phyloP scores from a whole-genome alignment of 2,888 invertebrate genomes.

The Brenthis hecate region DNA sequence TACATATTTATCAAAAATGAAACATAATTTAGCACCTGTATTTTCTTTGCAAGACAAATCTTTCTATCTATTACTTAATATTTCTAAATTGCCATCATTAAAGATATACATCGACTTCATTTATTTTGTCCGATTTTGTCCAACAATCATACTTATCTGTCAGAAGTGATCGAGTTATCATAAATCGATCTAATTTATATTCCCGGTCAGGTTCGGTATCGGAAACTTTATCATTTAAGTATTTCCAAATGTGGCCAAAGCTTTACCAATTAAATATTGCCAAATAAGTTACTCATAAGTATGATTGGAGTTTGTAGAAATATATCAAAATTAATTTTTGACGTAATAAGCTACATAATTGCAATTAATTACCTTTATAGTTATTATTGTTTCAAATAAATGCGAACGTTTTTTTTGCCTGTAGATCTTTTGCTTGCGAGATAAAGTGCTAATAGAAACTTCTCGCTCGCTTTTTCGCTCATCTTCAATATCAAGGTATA shows the following conservation, averaged over 20 bases:
- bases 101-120: constrained; percentile 21
- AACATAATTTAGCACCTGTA: neutral
- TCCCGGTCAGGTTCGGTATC: constrained; percentile 22
- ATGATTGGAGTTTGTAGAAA: constrained; percentile 2
- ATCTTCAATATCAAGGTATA: too few species aligned
- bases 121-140: constrained; percentile 19
- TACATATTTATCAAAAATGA: neutral
- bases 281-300: constrained; percentile 22
- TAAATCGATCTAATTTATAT: constrained; percentile 34
- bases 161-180: constrained; percentile 32
- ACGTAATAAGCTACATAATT: neutral
- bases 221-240: constrained; percentile 27
- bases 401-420: too few species aligned
- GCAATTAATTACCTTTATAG: neutral
- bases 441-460: too few species aligned
- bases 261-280: constrained; percentile 32
- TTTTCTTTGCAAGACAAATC: neutral
- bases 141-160: constrained; percentile 29
- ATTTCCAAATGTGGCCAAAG: constrained; percentile 25
- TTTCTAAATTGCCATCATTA: constrained; percentile 21
- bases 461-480: too few species aligned
- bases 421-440: too few species aligned
- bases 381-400: too few species aligned
- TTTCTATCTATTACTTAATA: constrained; percentile 15
- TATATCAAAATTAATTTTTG: neutral